phyloP scores from a whole-genome alignment of 1,140 invertebrate species.

The Drosophila obscura region DNA sequence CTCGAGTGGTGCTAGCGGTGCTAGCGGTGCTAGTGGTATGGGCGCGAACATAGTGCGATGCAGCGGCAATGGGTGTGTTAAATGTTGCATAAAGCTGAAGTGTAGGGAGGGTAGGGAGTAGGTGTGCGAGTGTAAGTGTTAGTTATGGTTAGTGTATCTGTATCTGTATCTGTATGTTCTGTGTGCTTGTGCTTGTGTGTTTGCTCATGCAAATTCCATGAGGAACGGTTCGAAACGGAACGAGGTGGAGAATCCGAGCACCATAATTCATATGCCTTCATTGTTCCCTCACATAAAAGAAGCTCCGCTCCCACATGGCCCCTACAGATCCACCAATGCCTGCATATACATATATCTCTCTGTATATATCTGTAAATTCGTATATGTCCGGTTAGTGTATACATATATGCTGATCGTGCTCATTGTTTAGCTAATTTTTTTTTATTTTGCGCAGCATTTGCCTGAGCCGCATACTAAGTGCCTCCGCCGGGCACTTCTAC shows the following conservation, averaged over 20 bases:
- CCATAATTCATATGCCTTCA: constrained; percentile 74
- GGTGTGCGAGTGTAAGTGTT: constrained; percentile 30
- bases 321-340: constrained; percentile 23
- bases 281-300: constrained; percentile 72
- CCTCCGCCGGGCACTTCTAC: constrained; percentile 31
- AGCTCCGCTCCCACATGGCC: constrained; percentile 38
- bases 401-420: constrained; percentile 65
- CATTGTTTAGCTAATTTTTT: constrained; percentile 60
- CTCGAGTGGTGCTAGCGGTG: constrained; percentile 63
- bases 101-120: constrained; percentile 3
- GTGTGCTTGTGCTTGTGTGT: constrained; percentile 30
- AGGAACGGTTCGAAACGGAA: constrained; percentile 40
- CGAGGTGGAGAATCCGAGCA: constrained; percentile 24
- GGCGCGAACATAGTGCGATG: constrained; percentile 67
- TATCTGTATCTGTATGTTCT: constrained; percentile 3
- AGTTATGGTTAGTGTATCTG: constrained; percentile 53
- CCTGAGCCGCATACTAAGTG: constrained; percentile 64
- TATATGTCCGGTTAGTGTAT: constrained; percentile 40
- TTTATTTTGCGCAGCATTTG: constrained; percentile 68
- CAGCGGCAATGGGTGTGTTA: constrained; percentile 76
- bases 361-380: constrained; percentile 20
- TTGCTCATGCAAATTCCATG: constrained; percentile 62
- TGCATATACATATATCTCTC: constrained; percentile 9
- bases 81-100: constrained; percentile 74
- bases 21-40: constrained; percentile 60